Percentiles rank a stretch among this genome's conserved stretches.
Evolutionary conservation across 1,140 invertebrate genomes (phyloP).

Genomic region (Frieseomelitta varia): DNA sequence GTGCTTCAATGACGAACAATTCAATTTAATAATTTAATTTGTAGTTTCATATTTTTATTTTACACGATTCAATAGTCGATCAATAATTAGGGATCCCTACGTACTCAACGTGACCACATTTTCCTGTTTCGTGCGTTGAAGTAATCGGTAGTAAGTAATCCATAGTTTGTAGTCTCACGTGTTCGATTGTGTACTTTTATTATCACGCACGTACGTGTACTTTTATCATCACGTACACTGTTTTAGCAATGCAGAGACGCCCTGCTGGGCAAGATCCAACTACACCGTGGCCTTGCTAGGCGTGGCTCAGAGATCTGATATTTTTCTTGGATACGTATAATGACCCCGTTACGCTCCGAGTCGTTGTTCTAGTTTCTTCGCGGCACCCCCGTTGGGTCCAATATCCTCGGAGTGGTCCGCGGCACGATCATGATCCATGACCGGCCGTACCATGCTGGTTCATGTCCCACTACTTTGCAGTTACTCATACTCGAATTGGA

Average conservation of each 20-base stretch:
- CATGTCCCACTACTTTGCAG: not conserved
- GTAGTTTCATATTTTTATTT: not conserved
- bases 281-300: not conserved
- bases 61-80: not conserved
- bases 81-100: not conserved
- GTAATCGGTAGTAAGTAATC: not conserved
- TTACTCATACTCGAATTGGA: not conserved
- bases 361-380: slow-evolving; percentile 6
- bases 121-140: not conserved
- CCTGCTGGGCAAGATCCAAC: slow-evolving; percentile 1
- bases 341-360: not conserved
- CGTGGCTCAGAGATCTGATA: not conserved
- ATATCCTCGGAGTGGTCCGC: not conserved
- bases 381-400: not conserved
- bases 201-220: no score
- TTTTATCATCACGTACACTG: not conserved
- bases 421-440: not conserved
- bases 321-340: not conserved
- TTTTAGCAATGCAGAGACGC: not conserved
- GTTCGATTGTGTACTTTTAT: no score
- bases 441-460: not conserved
- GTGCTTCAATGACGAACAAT: not conserved
- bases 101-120: not conserved
- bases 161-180: not conserved
- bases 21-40: not conserved